Conservation (phyloP, 2,113 vertebrate species). For the Columba janthina region DNA sequence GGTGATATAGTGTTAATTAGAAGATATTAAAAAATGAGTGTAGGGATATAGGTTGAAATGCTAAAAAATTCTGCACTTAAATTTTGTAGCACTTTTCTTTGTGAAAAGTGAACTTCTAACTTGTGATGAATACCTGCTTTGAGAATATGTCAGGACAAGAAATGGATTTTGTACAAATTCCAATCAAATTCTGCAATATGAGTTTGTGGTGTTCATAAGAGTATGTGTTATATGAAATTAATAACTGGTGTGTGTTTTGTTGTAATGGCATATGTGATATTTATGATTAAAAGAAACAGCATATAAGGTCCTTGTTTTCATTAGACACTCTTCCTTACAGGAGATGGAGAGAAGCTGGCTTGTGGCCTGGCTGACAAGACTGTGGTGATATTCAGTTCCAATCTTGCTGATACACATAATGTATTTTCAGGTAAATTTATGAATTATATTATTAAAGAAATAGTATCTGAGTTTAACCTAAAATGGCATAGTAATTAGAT, state of each 20-base stretch:
- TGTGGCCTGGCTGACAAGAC: slow-evolving; percentile 84
- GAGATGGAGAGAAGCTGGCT: slow-evolving; percentile 83
- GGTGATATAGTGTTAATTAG: not conserved
- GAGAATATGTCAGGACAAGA: not conserved
- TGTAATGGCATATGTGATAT: not conserved
- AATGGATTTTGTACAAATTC: not conserved
- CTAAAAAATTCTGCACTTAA: not conserved
- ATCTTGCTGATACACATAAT: slow-evolving; percentile 67
- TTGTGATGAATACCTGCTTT: not conserved
- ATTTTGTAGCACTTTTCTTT: not conserved
- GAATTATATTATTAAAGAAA: not conserved
- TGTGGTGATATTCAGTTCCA: slow-evolving; percentile 77
- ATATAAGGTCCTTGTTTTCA: not conserved
- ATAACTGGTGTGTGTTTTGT: not conserved
- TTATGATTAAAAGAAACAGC: not conserved
- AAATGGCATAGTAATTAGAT: not conserved
- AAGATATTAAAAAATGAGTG: not conserved
- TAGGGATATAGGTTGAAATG: not conserved
- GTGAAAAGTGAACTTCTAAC: not conserved
- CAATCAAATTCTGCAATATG: not conserved
- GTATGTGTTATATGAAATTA: not conserved
- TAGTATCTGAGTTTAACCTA: not conserved
- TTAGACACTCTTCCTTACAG: slow-evolving; percentile 60
- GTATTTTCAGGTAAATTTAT: slow-evolving; percentile 82
- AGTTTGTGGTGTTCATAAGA: not conserved